Conservation (phyloP, 1,140 invertebrate species). For the Drosophila bocki region DNA sequence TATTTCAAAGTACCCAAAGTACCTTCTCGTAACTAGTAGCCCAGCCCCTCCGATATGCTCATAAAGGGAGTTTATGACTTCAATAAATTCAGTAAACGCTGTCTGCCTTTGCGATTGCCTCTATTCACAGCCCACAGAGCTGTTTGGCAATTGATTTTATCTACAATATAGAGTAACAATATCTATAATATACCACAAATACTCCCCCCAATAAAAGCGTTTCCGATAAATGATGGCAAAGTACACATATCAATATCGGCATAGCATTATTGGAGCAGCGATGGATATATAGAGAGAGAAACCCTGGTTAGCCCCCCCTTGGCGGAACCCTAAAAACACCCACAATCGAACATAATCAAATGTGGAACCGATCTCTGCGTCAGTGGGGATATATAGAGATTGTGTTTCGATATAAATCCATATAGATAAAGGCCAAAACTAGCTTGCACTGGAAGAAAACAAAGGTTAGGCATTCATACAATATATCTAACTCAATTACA, state of each 20-base stretch:
- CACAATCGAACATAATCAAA: constrained; percentile 21
- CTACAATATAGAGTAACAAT: neutral
- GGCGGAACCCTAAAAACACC: constrained; percentile 20
- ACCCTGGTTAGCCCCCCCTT: neutral
- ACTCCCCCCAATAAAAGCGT: constrained; percentile 24
- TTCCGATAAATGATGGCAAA: constrained; percentile 28
- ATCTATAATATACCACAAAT: constrained; percentile 1
- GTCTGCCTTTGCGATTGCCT: neutral
- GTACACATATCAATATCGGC: neutral
- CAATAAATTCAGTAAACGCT: constrained; percentile 18
- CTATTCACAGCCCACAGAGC: neutral
- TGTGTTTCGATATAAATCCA: constrained; percentile 3
- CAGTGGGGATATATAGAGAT: constrained; percentile 1
- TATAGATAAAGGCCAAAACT: constrained; percentile 17
- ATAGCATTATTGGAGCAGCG: constrained; percentile 6
- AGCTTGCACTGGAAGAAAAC: constrained; percentile 46
- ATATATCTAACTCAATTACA: constrained; percentile 27
- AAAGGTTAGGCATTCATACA: neutral
- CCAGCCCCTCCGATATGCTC: neutral
- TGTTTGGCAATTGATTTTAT: constrained; percentile 13
- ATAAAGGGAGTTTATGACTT: constrained; percentile 20
- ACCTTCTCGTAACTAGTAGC: constrained; percentile 2
- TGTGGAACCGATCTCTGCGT: constrained; percentile 17
- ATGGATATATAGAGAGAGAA: constrained; percentile 20
- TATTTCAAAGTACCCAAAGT: neutral